Percentiles rank a stretch among this genome's conserved stretches.
Evolutionary conservation across 2,113 vertebrate genomes (phyloP).

Genomic region (Cryptomyrus ogoouensis): DNA sequence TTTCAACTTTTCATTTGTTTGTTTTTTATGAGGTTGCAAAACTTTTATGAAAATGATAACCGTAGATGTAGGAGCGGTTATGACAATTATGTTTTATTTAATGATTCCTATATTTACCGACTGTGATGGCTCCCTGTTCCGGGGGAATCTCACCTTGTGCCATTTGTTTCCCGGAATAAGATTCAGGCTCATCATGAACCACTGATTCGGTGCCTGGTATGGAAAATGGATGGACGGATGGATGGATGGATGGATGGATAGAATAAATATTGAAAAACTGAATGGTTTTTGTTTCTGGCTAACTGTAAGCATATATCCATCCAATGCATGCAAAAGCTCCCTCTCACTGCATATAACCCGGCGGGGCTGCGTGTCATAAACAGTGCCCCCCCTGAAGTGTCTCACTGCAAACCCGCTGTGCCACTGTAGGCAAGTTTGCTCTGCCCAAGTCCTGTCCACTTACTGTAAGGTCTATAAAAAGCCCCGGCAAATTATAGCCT

Average conservation of each 20-base stretch:
- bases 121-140: neutral
- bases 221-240: neutral
- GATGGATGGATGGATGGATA: neutral
- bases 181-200: neutral
- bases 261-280: neutral
- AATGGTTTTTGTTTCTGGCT: neutral
- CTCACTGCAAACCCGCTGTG: neutral
- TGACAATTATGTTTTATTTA: neutral
- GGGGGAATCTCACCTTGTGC: neutral
- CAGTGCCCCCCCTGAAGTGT: neutral
- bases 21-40: too few species aligned
- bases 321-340: neutral
- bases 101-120: neutral
- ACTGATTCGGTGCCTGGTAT: neutral
- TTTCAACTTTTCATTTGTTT: neutral
- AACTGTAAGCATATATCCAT: neutral
- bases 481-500: neutral
- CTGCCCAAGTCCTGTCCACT: neutral
- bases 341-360: neutral
- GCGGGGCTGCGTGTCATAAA: neutral
- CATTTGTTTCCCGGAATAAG: neutral
- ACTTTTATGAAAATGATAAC: neutral
- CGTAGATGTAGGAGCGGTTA: neutral
- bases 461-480: neutral
- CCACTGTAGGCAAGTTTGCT: neutral